Evolutionary conservation across 2,797 vertebrate genomes (phyloP), one percentile per base, ranked within the genome.

Genomic region (Semaprochilodus insignis): DNA sequence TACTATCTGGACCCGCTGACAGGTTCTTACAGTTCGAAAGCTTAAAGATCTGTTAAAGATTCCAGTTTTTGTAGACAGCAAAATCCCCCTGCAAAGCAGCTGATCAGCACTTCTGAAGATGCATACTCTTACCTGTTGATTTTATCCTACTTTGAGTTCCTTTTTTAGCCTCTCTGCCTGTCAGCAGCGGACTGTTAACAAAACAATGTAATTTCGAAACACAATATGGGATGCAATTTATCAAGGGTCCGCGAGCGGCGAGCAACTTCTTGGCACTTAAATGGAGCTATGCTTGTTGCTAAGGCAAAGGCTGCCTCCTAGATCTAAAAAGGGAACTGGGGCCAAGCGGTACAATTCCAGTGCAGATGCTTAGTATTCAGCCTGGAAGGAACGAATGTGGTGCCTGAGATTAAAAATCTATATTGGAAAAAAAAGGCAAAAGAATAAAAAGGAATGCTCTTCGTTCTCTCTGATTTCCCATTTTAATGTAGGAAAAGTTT

Each of bases 161-260:
- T 80, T 48, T 77, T 79, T 83, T 62, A 69, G 77, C 59, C 77
- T 76, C 67, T 48, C 21, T 36, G 52, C 67, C 69, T 67, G 27
- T 63, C 85, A 85, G 82, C 84, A 75, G 87, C 86, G 86, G 88
- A 87, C 87, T 88, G 88, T 90, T 93, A 91, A 93, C 90, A 92
- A 93, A 92, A 92, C 90, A 92, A 93, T 92, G 88, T 90, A 92
- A 93, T 93, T 92, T 92, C 89, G 89, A 80, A 77, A 87, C 90
- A 91, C 89, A 91, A 90, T 92, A 89, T 17, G 76, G 83, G 88
- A 88, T 90, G 90, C 89, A 90, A 93, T 93, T 92, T 90, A 93
- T 93, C 93, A 93, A 81, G 78, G 70, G 88, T 87, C 89, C 74
- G 19, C 23, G 87, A 91, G 89, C 88, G 82, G 17, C 71, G n/a